Base-by-base conservation (phyloP, 2,888 invertebrate genomes). In the Polydrusus pterygomalis region DNA sequence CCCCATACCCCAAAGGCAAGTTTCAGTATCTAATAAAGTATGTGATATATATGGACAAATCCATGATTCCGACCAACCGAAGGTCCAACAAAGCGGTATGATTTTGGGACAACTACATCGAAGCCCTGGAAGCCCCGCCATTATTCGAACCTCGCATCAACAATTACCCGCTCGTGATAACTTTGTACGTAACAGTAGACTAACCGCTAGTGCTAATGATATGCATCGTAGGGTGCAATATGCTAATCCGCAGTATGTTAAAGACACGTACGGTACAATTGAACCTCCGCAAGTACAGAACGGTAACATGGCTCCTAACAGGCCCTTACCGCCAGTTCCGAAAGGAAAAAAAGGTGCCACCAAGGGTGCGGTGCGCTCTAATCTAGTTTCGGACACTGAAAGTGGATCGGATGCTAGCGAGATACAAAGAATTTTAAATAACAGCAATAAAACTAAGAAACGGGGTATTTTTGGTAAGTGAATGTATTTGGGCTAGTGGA, bases 331-430 rank as follows among this genome's bases (percentile, higher is more conserved):
- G 0, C 89, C 89, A 1, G 83, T 87, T 11, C 87, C 87, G 1
- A 49, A 58, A 13, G 58, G 56, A 1, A 73, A 68, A 62, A 75
- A 74, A 10, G 47, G 56, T 25, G 49, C 13, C 6, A 20, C 25
- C 3, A 68, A 60, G 54, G 25, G 40, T 68, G 47, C 51, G 15
- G 56, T 56, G 49, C 78, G 75, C 6, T 67, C 54, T 18, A 49
- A 71, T 18, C 62, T 75, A 18, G 77, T 86, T 79, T 90, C 90
- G 5, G 93, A 92, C 82, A 92, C 92, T 77, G 93, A 93, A 85
- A 92, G 93, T 83, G 93, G 93, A 30, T 93, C 93, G 49, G 93
- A 94, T 84, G 93, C 92, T 47, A 92, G 92, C 5, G 94, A 94
- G 87, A 90, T 93, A 74, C 92, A 92, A 82, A 89, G 91, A 80